Evolutionary conservation across 2,797 vertebrate species (phyloP).

Genomic region (Sebastes oblongus): DNA sequence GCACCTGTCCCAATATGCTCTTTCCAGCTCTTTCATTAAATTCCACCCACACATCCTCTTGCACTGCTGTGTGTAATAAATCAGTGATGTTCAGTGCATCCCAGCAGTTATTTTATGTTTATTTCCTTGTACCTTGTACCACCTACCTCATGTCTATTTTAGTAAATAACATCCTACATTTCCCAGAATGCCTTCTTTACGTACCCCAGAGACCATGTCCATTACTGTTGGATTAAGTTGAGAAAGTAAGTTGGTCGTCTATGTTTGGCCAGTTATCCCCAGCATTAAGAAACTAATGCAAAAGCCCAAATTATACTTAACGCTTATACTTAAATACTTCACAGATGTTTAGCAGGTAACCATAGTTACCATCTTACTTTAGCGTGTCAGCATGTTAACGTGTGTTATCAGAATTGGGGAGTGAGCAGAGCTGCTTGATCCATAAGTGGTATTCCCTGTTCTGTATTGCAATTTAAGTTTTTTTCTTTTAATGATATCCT

Average conservation of each 20-base stretch:
- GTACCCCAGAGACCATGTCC: background rate
- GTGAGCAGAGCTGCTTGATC: background rate
- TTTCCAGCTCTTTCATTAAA: constrained; percentile 37
- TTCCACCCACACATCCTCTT: constrained; percentile 19
- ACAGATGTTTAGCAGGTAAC: background rate
- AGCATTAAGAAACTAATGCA: background rate
- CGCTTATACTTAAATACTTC: background rate
- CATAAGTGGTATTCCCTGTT: background rate
- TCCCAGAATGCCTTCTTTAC: constrained; percentile 13
- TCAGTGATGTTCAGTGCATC: constrained; percentile 22
- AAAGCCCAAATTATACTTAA: background rate
- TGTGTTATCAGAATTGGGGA: background rate
- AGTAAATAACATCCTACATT: constrained; percentile 4
- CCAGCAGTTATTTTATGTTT: constrained; percentile 24
- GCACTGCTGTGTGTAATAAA: constrained; percentile 27
- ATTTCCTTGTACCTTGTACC: background rate
- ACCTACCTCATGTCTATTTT: constrained; percentile 15
- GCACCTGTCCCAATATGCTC: constrained; percentile 23
- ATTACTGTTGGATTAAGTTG: background rate
- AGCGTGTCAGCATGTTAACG: background rate
- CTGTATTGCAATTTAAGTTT: background rate
- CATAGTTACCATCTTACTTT: background rate
- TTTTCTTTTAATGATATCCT: background rate
- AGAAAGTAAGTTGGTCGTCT: background rate
- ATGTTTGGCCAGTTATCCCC: background rate